These are phyloP conservation scores for Varanus salvator DNA, from an alignment of 2,113 vertebrate genomes.

Conservation along the genomic window DNA sequence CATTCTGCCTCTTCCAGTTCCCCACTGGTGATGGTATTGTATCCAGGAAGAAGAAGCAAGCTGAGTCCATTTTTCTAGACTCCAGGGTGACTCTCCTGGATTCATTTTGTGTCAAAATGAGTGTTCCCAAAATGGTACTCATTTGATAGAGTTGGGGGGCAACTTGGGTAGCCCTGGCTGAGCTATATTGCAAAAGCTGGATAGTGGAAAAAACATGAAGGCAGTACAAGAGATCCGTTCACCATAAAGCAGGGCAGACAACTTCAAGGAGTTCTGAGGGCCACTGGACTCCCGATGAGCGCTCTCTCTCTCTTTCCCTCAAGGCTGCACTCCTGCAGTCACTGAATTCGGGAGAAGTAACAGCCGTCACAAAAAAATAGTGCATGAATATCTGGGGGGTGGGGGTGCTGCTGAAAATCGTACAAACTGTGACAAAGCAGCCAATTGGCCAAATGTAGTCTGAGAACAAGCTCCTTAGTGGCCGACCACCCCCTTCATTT, in stretches of 20 bases:
- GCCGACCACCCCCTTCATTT: too few relatives aligned
- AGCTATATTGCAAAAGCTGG: not conserved
- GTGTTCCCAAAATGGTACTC: not conserved
- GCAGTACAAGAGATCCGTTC: not conserved
- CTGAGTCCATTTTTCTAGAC: not conserved
- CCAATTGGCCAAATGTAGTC: too few relatives aligned
- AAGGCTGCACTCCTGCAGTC: too few relatives aligned
- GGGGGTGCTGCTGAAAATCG: too few relatives aligned
- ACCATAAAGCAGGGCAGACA: not conserved
- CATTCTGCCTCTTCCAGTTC: not conserved
- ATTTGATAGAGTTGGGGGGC: not conserved
- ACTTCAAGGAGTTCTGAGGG: too few relatives aligned
- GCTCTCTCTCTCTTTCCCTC: too few relatives aligned
- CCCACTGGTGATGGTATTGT: not conserved
- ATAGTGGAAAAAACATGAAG: not conserved
- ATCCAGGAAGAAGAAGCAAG: not conserved
- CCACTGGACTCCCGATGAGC: too few relatives aligned
- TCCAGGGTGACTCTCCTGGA: not conserved
- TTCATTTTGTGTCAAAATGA: not conserved
- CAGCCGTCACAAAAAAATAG: too few relatives aligned
- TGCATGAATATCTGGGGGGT: too few relatives aligned
- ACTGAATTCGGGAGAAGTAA: too few relatives aligned
- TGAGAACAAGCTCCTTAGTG: too few relatives aligned
- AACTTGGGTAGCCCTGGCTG: not conserved
- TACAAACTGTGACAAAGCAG: too few relatives aligned